Percentiles rank a stretch among this genome's conserved stretches.
phyloP scores from a whole-genome alignment of 2,797 vertebrate species.

The Garrulus glandarius region DNA sequence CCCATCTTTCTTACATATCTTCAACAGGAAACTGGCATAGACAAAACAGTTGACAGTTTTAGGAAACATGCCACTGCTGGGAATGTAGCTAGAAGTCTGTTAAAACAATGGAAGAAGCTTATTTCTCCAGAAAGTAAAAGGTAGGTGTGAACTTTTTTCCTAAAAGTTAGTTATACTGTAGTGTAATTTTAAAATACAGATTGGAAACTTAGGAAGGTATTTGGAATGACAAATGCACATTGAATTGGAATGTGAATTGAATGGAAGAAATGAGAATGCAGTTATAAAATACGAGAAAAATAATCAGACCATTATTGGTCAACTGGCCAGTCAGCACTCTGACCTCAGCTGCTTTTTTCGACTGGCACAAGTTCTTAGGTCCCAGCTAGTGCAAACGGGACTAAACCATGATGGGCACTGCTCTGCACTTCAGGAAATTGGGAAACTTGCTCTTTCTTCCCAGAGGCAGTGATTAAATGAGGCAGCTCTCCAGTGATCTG shows the following conservation, averaged over 20 bases:
- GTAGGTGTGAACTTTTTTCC: constrained; percentile 38
- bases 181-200: neutral
- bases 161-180: neutral
- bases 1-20: neutral
- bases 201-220: neutral
- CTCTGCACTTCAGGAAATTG: neutral
- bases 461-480: neutral
- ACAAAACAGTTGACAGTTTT: constrained; percentile 83
- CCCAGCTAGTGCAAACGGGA: neutral
- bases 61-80: constrained; percentile 80
- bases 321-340: neutral
- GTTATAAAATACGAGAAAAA: neutral
- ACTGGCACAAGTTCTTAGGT: neutral
- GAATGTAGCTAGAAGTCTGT: constrained; percentile 79
- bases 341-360: neutral
- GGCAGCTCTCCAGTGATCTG: neutral
- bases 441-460: neutral
- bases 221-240: neutral
- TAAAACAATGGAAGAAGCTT: constrained; percentile 82
- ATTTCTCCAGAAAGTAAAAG: constrained; percentile 73
- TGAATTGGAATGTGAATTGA: neutral
- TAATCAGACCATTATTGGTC: neutral
- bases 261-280: neutral
- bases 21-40: constrained; percentile 85
- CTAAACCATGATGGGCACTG: neutral